phyloP scores from a whole-genome alignment of 1,140 invertebrate genomes.

The Polypedilum pembai region DNA sequence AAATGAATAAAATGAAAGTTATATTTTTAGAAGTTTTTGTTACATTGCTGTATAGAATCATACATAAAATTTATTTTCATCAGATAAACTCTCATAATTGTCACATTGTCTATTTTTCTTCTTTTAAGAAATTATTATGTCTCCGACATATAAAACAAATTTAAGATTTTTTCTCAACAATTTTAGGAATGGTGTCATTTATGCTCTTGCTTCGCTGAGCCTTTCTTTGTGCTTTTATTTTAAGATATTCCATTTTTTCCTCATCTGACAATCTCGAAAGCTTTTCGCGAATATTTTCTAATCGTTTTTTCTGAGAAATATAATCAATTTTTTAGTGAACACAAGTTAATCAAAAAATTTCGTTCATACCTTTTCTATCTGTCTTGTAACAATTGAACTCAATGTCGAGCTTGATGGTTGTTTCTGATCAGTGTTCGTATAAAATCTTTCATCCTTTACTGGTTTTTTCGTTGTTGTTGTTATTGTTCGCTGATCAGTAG shows the following conservation, averaged over 20 bases:
- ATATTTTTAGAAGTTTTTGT: too few species aligned
- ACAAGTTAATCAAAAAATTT: too few species aligned
- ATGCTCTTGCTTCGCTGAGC: constrained; percentile 16
- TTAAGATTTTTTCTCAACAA: not conserved
- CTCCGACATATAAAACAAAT: too few species aligned
- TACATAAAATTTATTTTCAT: not conserved
- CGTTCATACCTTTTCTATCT: not conserved
- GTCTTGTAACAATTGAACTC: not conserved
- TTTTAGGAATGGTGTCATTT: constrained; percentile 1
- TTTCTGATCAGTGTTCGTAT: not conserved
- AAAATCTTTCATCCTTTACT: not conserved
- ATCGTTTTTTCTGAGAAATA: not conserved
- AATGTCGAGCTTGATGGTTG: not conserved
- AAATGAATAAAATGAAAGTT: too few species aligned
- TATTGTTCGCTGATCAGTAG: not conserved
- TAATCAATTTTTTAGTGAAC: too few species aligned
- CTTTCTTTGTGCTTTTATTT: not conserved
- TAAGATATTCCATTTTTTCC: not conserved
- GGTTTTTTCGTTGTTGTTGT: not conserved
- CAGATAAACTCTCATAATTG: too few species aligned
- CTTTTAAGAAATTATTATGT: too few species aligned
- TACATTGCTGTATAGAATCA: not conserved
- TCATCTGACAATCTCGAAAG: not conserved
- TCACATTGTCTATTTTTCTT: too few species aligned
- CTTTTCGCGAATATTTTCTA: not conserved